Percentiles rank a stretch among this genome's conserved stretches.
These are phyloP conservation scores for Microtus oregoni DNA, from an alignment of 2,113 vertebrate genomes.

Conservation along the genomic window DNA sequence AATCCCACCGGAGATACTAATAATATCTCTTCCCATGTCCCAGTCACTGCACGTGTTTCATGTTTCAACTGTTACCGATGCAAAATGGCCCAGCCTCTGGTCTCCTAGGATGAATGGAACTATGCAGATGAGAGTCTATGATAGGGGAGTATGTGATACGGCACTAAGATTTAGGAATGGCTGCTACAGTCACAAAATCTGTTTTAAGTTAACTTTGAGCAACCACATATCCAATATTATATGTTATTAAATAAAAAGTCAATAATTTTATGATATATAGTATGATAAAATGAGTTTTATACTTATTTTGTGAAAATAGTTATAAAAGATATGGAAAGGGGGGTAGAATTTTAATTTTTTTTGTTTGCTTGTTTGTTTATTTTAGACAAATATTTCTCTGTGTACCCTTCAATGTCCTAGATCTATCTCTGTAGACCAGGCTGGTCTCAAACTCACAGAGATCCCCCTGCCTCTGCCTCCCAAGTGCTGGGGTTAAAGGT, in stretches of 20 bases:
- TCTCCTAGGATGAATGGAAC: neutral
- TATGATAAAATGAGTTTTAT: slow-evolving; percentile 23
- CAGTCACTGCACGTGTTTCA: neutral
- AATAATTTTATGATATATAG: neutral
- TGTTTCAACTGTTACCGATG: neutral
- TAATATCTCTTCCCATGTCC: neutral
- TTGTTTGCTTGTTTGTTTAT: neutral
- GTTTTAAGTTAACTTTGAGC: neutral
- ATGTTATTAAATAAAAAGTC: neutral
- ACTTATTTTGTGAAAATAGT: neutral
- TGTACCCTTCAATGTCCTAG: neutral
- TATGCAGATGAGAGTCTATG: neutral
- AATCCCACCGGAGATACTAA: neutral
- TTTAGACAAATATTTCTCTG: neutral
- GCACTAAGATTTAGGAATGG: neutral
- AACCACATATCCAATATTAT: neutral
- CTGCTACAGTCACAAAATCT: slow-evolving; percentile 6
- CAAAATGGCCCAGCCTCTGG: neutral
- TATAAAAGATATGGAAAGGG: neutral
- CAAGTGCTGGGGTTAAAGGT: neutral
- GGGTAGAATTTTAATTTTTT: neutral
- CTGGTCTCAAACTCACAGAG: neutral
- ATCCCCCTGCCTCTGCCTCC: neutral
- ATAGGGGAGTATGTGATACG: neutral
- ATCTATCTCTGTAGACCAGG: neutral